Conservation (phyloP, 1,140 invertebrate species). For the Paraescarpia echinospica region DNA sequence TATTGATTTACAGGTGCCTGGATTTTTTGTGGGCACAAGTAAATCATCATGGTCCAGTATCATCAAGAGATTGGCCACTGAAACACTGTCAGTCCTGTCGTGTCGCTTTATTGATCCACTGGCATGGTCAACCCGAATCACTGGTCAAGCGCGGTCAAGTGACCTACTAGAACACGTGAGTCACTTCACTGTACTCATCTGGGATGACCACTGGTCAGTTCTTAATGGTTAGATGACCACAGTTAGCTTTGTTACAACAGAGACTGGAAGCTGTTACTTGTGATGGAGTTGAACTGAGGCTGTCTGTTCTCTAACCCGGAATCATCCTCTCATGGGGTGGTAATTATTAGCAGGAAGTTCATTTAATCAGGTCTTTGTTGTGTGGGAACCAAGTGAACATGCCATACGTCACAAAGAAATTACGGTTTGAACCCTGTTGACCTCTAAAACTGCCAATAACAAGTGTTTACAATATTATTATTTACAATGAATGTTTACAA, state of each 20-base stretch:
- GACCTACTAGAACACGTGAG: not conserved
- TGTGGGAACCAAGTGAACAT: too few relatives aligned
- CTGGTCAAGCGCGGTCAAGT: not conserved
- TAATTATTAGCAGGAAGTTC: too few relatives aligned
- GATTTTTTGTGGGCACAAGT: not conserved
- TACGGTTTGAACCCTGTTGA: too few relatives aligned
- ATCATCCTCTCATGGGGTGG: too few relatives aligned
- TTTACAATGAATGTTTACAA: too few relatives aligned
- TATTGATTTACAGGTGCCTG: not conserved
- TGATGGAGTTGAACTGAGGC: not conserved
- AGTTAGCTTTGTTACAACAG: not conserved
- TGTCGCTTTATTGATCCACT: not conserved
- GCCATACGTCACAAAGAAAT: too few relatives aligned
- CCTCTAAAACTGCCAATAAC: too few relatives aligned
- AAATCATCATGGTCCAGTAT: not conserved
- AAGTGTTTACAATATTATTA: too few relatives aligned
- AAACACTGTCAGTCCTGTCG: not conserved
- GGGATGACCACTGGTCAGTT: not conserved
- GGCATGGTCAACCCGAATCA: not conserved
- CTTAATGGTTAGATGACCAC: not conserved
- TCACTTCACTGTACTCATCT: not conserved
- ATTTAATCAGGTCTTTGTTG: too few relatives aligned
- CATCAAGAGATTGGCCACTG: not conserved
- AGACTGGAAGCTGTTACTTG: not conserved
- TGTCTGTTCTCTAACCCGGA: too few relatives aligned